Base-by-base conservation (phyloP, 2,113 vertebrate genomes). In the Syngnathus scovelli region DNA sequence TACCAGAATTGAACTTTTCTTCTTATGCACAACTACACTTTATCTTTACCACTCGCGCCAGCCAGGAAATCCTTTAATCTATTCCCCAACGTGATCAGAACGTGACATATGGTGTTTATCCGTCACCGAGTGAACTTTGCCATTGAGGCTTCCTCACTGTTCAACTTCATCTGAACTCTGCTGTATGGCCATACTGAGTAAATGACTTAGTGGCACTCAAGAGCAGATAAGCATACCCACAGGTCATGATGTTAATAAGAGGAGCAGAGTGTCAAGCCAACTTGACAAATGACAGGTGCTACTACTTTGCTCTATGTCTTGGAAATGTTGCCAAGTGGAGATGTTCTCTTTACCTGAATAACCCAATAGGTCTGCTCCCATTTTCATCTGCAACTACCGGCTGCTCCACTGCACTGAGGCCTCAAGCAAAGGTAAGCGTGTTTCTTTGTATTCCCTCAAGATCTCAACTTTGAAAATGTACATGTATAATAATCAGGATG, bases 41-140 rank as follows among this genome's bases (percentile, higher is more conserved):
- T 48, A 49, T 49, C 68, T 51, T 18, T 39, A 55, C 72, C 86
- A 64, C 69, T 75, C 66, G 60, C 54, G 12, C 27, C n/a, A 59
- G 27, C 68, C 60, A 48, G 11, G 39, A 66, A 60, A 63, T 70
- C 66, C 19, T 43, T 63, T 78, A 83, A 81, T 77, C 73, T 68
- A 66, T 41, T 21, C 69, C 55, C 38, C 65, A 56, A 8, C 71
- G 78, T 67, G 68, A 77, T 75, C 78, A 54, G 70, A 61, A 73
- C 37, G 39, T 74, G 86, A 56, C 87, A 85, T 85, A 78, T 87
- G 88, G 86, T 80, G 78, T 83, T 75, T 79, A 68, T 77, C 67
- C 1, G 60, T 72, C 33, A 68, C 61, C 54, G 6, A 51, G 68
- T 62, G 44, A 78, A 65, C 55, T 5, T 71, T 71, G 76, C 44